Percentiles rank a stretch among this genome's conserved stretches.
Evolutionary conservation across 2,797 vertebrate species (phyloP).

Genomic region (Pagetopsis macropterus): DNA sequence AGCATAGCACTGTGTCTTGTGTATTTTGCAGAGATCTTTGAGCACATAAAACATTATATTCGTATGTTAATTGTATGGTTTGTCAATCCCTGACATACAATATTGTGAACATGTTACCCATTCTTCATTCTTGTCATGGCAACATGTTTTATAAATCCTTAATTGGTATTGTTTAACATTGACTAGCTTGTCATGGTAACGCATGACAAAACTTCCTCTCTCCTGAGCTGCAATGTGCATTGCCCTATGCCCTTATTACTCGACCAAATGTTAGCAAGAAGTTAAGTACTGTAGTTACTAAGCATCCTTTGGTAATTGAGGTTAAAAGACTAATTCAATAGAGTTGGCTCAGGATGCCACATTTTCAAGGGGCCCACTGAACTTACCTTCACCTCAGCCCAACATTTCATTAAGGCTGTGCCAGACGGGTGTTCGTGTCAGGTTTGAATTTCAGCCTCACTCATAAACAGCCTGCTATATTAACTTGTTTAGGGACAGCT

Average conservation of each 20-base stretch:
- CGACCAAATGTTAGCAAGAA: not conserved
- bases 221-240: not conserved
- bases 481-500: constrained; percentile 90
- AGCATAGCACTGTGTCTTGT: not conserved
- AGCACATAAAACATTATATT: not conserved
- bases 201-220: not conserved
- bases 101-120: not conserved
- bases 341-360: constrained; percentile 13
- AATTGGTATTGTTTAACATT: not conserved
- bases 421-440: constrained; percentile 84
- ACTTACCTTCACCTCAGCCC: constrained; percentile 84
- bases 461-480: constrained; percentile 90
- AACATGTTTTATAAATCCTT: not conserved
- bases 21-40: constrained; percentile 2
- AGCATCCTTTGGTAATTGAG: constrained; percentile 24
- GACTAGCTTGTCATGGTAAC: not conserved
- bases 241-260: not conserved
- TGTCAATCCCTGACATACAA: not conserved
- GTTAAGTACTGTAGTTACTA: not conserved
- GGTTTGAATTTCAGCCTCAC: constrained; percentile 84
- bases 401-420: constrained; percentile 87
- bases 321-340: constrained; percentile 36
- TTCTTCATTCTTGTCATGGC: not conserved
- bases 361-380: constrained; percentile 72
- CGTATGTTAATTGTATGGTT: not conserved